Base-by-base conservation (phyloP, 2,113 vertebrate species). In the Ctenomys sociabilis region DNA sequence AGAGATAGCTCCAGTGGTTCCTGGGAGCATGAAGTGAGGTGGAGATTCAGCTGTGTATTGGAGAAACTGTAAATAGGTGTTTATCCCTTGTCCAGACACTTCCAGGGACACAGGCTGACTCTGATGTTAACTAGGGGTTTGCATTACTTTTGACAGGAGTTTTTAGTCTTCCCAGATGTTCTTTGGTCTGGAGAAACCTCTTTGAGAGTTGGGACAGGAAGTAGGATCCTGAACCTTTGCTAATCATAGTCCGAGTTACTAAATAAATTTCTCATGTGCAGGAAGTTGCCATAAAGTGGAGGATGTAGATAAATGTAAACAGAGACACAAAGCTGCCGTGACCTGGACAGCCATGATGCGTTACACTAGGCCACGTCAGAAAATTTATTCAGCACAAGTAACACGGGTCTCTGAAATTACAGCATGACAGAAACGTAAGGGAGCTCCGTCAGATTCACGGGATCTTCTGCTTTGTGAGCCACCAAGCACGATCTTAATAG, bases 261-360 rank as follows among this genome's bases (percentile, higher is more conserved):
- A 40, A 93, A 68, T 57, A 89, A 28, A 17, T 89, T 96, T 75
- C 63, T 64, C 35, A 95, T 77, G 22, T 91, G 80, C 72, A 90
- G 57, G 89, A 95, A 91, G 26, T 75, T 89, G 40, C 52, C 64
- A 70, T 32, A 88, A 43, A 21, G 9, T 84, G 3, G 82, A 92
- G 43, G 61, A 95, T 83, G 49, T 57, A 81, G 90, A 93, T 86
- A 94, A 94, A 93, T 59, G n/a, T 95, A 81, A 91, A 91, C 22
- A 95, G 66, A 80, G 40, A 77, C 70, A 72, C 72, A 90, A 93
- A 64, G 13, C 12, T 86, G 64, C 35, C 66, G 49, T 28, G 24
- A 75, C 40, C 35, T 82, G 68, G 82, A 91, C 78, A 88, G 73
- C 9, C 37, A 75, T 5, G 77, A 59, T 14, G 85, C 85, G 35